Evolutionary conservation across 2,888 invertebrate species (phyloP).

Genomic region (Phyllotreta striolata): DNA sequence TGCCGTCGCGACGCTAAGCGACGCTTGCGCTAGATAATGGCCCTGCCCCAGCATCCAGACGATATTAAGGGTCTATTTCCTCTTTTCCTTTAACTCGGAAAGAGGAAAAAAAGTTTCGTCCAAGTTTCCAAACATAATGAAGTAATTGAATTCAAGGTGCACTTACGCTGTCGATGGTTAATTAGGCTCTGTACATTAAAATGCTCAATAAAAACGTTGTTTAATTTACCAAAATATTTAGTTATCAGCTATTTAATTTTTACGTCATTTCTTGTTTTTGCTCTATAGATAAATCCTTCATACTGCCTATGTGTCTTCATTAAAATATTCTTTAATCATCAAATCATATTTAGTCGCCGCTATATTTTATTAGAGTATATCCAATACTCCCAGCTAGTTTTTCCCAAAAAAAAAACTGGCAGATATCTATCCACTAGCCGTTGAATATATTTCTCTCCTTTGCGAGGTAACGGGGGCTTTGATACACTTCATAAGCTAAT

Average conservation of each 20-base stretch:
- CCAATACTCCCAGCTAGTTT: too few relatives aligned
- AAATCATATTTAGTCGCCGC: background rate
- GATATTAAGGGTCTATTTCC: constrained; percentile 24
- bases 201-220: too few relatives aligned
- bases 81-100: constrained; percentile 11
- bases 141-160: constrained; percentile 1
- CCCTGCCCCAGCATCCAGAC: constrained; percentile 32
- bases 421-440: background rate
- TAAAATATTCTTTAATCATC: background rate
- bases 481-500: constrained; percentile 20
- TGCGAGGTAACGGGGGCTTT: background rate
- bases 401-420: too few relatives aligned
- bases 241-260: too few relatives aligned
- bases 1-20: constrained; percentile 21
- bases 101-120: constrained; percentile 10
- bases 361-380: too few relatives aligned
- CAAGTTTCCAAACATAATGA: constrained; percentile 9
- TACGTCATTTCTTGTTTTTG: too few relatives aligned
- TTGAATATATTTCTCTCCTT: constrained; percentile 12
- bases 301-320: too few relatives aligned
- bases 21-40: constrained; percentile 28
- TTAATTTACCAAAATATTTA: too few relatives aligned
- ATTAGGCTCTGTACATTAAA: background rate
- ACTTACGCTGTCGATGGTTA: background rate
- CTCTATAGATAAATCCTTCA: too few relatives aligned